A percentile compares a stretch with the other conserved stretches of the same genome.
Evolutionary conservation across 2,888 invertebrate genomes (phyloP).

Genomic region (Agrotis puta): DNA sequence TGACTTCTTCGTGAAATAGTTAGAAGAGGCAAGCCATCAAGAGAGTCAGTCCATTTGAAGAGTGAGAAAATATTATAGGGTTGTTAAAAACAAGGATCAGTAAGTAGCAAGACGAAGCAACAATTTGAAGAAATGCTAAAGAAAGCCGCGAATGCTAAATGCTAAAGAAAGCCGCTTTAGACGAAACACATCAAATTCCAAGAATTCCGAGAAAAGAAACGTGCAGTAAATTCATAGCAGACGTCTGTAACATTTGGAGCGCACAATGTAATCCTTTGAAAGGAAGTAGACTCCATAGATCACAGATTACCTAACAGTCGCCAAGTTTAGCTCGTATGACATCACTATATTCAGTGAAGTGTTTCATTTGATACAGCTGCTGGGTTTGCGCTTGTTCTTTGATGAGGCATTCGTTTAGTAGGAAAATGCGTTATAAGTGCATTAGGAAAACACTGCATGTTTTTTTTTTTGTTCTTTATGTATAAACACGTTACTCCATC

Average conservation of each 20-base stretch:
- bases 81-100: too few relatives aligned
- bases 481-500: too few relatives aligned
- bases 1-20: too few relatives aligned
- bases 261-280: slow-evolving; percentile 25
- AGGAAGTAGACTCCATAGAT: slow-evolving; percentile 2
- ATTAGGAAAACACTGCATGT: neutral
- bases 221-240: neutral
- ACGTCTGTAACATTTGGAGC: neutral
- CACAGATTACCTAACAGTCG: slow-evolving; percentile 15
- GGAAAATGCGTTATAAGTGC: neutral
- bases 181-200: neutral
- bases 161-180: neutral
- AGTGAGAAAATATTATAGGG: too few relatives aligned
- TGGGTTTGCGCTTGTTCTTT: neutral
- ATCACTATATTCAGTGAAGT: slow-evolving; percentile 12
- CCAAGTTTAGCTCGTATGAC: slow-evolving; percentile 20
- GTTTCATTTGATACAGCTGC: slow-evolving; percentile 7
- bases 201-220: slow-evolving; percentile 6
- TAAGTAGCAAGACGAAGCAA: too few relatives aligned
- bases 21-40: too few relatives aligned
- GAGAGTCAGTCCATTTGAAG: too few relatives aligned
- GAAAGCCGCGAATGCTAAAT: neutral
- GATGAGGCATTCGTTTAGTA: neutral
- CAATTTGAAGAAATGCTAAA: neutral
- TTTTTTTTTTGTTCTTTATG: too few relatives aligned